phyloP scores from a whole-genome alignment of 2,113 vertebrate species.

The Mirza zaza region DNA sequence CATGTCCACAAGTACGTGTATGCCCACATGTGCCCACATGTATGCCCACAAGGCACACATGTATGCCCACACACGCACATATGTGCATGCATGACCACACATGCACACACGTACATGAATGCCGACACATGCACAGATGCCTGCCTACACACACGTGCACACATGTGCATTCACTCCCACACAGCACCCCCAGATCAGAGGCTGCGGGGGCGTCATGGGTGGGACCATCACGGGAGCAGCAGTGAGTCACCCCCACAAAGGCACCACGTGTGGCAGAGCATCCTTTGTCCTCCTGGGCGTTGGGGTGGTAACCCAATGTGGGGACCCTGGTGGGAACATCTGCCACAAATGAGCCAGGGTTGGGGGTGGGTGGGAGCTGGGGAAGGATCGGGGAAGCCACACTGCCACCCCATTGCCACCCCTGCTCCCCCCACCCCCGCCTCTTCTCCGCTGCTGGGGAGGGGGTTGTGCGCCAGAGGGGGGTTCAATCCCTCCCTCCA shows the following conservation, averaged over 20 bases:
- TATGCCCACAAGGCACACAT: no score
- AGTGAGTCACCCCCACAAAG: neutral
- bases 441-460: neutral
- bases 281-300: neutral
- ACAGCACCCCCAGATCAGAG: neutral
- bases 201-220: accelerated
- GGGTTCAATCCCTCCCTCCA: accelerated
- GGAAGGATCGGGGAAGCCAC: neutral
- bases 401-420: accelerated
- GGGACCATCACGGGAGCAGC: neutral
- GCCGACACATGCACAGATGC: no score
- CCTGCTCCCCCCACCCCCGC: accelerated
- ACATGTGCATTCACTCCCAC: neutral
- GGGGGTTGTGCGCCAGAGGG: accelerated
- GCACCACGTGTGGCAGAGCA: accelerated
- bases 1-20: neutral
- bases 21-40: neutral
- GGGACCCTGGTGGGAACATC: no score
- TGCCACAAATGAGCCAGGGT: neutral
- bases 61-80: accelerated
- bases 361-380: neutral
- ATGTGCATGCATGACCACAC: neutral
- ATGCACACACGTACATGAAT: no score
- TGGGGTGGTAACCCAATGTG: no score
- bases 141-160: neutral